A percentile compares a stretch with the other conserved stretches of the same genome.
These are phyloP conservation scores for Lacanobia wlatinum DNA, from an alignment of 2,888 invertebrate species.

Conservation along the genomic window DNA sequence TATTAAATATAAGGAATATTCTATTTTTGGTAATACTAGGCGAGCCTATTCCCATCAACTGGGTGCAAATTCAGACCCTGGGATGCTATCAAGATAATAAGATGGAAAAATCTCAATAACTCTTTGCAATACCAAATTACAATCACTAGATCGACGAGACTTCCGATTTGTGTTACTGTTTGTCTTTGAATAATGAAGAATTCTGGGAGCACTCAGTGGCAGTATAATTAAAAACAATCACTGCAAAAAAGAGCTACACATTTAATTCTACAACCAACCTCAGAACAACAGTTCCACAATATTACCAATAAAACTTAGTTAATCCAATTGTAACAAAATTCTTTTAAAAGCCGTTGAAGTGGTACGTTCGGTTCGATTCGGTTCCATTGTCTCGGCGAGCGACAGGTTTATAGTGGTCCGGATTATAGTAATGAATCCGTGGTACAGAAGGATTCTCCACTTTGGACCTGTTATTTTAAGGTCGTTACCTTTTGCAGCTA, in stretches of 20 bases:
- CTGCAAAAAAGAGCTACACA: neutral
- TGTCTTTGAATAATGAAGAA: too few species aligned
- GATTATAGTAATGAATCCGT: conserved; percentile 62
- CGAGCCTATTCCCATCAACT: too few species aligned
- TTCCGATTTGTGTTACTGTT: too few species aligned
- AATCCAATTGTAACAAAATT: conserved; percentile 54
- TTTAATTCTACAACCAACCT: conserved; percentile 4
- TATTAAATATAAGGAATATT: too few species aligned
- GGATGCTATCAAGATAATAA: neutral
- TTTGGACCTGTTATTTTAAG: conserved; percentile 32
- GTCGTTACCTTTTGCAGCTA: conserved; percentile 1
- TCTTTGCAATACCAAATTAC: too few species aligned
- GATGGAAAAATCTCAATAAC: neutral
- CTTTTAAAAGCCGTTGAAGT: conserved; percentile 26
- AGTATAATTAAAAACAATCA: neutral
- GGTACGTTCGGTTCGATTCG: conserved; percentile 34
- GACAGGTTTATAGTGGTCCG: conserved; percentile 48
- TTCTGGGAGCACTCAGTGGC: too few species aligned
- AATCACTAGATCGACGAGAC: too few species aligned
- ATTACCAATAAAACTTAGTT: conserved; percentile 30
- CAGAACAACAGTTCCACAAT: conserved; percentile 2
- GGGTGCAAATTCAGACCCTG: too few species aligned
- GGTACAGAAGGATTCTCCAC: conserved; percentile 17
- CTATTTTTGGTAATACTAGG: too few species aligned
- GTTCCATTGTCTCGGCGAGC: conserved; percentile 39